phyloP scores from a whole-genome alignment of 2,888 invertebrate genomes.

The Nomada goodeniana region DNA sequence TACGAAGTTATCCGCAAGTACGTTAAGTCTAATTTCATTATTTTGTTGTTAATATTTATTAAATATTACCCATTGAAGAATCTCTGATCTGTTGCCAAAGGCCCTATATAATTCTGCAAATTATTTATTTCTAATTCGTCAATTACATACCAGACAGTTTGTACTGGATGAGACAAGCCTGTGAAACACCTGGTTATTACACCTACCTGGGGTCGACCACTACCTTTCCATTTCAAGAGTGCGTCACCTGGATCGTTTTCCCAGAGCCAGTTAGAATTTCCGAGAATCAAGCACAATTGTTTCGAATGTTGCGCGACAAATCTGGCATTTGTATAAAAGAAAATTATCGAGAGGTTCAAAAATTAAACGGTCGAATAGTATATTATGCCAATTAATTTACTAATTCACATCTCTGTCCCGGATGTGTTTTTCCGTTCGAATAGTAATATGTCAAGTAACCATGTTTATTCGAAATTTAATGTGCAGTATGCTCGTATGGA shows the following conservation, averaged over 20 bases:
- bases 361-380: constrained; percentile 56
- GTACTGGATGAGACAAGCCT: constrained; percentile 70
- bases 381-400: constrained; percentile 50
- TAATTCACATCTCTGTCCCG: neutral
- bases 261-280: constrained; percentile 74
- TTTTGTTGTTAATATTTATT: neutral
- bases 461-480: constrained; percentile 10
- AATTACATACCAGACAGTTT: constrained; percentile 60
- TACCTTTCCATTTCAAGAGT: constrained; percentile 73
- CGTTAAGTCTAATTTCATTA: neutral
- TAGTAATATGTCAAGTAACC: neutral
- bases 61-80: neutral
- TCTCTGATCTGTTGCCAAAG: too few species aligned
- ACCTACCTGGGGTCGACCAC: constrained; percentile 75
- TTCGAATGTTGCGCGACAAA: constrained; percentile 53
- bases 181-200: constrained; percentile 71
- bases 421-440: neutral
- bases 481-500: neutral
- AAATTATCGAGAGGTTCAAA: constrained; percentile 63
- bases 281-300: constrained; percentile 67
- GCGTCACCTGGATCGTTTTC: constrained; percentile 76
- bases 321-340: constrained; percentile 45
- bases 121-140: too few species aligned
- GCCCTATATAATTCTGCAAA: too few species aligned
- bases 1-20: constrained; percentile 58